A percentile compares a stretch with the other conserved stretches of the same genome.
Evolutionary conservation across 2,797 vertebrate genomes (phyloP).

Genomic region (Euthynnus affinis): DNA sequence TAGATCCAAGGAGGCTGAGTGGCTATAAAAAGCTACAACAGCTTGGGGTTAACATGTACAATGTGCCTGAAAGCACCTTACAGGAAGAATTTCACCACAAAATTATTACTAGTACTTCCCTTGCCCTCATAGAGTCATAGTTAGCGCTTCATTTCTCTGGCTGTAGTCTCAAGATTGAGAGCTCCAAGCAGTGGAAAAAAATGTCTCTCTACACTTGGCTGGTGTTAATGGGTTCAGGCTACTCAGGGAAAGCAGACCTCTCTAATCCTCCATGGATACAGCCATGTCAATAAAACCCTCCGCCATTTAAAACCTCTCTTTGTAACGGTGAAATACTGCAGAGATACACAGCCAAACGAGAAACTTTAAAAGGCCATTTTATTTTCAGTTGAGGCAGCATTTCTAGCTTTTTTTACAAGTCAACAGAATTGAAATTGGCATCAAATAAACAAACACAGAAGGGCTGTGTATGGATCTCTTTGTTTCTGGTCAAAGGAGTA

Average conservation of each 20-base stretch:
- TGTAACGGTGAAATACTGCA: constrained; percentile 72
- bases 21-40: constrained; percentile 19
- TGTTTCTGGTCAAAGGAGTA: constrained; percentile 47
- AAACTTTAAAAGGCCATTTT: constrained; percentile 57
- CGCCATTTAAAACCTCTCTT: constrained; percentile 73
- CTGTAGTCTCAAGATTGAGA: constrained; percentile 32
- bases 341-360: constrained; percentile 55
- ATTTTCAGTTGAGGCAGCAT: constrained; percentile 55
- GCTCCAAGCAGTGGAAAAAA: constrained; percentile 56
- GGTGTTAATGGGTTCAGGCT: constrained; percentile 76
- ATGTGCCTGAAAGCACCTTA: constrained; percentile 15
- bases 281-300: constrained; percentile 77
- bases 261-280: constrained; percentile 77
- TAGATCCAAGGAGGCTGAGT: not conserved
- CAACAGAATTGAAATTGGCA: constrained; percentile 57
- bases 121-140: constrained; percentile 30
- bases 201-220: constrained; percentile 60
- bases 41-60: not conserved
- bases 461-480: constrained; percentile 45
- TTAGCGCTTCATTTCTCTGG: constrained; percentile 38
- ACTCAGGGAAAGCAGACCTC: constrained; percentile 71
- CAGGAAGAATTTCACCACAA: constrained; percentile 31
- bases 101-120: constrained; percentile 38
- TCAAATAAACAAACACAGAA: constrained; percentile 56
- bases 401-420: constrained; percentile 34